Percentiles rank a stretch among this genome's conserved stretches.
Evolutionary conservation across 2,888 invertebrate species (phyloP).

Genomic region (Plebejus anna): DNA sequence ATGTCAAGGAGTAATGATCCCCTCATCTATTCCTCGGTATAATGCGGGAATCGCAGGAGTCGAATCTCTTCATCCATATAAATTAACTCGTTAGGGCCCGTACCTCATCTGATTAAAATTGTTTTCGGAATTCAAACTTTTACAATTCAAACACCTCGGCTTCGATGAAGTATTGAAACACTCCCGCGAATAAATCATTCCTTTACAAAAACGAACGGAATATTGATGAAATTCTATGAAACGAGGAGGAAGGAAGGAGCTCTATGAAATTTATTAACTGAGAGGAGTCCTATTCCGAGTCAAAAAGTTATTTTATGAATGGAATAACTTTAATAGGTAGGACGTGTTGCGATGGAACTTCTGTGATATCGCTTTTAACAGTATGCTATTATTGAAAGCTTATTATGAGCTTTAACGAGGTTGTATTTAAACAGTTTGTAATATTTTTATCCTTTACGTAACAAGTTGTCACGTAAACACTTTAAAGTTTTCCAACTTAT

Average conservation of each 20-base stretch:
- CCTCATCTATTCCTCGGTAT: constrained; percentile 16
- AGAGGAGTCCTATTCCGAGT: constrained; percentile 2
- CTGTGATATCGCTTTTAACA: not conserved
- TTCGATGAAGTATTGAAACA: constrained; percentile 22
- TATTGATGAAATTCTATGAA: constrained; percentile 26
- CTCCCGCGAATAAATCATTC: constrained; percentile 23
- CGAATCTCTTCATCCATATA: constrained; percentile 27
- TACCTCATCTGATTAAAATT: constrained; percentile 26
- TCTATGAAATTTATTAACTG: constrained; percentile 11
- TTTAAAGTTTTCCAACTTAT: constrained; percentile 3
- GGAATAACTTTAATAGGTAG: not conserved
- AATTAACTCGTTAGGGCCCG: constrained; percentile 25
- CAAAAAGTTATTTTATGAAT: constrained; percentile 1
- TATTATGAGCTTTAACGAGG: not conserved
- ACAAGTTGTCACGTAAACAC: not conserved
- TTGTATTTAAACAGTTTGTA: too few species aligned
- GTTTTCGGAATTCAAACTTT: constrained; percentile 24
- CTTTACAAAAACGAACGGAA: constrained; percentile 30
- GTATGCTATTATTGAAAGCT: not conserved
- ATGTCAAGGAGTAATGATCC: constrained; percentile 23
- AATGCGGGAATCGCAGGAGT: constrained; percentile 28
- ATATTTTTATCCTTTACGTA: not conserved
- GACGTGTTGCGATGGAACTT: not conserved
- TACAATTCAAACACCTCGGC: constrained; percentile 20
- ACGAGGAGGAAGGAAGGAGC: not conserved